Base-by-base conservation (phyloP, 2,888 invertebrate genomes). In the Drosophila hamatofila region DNA sequence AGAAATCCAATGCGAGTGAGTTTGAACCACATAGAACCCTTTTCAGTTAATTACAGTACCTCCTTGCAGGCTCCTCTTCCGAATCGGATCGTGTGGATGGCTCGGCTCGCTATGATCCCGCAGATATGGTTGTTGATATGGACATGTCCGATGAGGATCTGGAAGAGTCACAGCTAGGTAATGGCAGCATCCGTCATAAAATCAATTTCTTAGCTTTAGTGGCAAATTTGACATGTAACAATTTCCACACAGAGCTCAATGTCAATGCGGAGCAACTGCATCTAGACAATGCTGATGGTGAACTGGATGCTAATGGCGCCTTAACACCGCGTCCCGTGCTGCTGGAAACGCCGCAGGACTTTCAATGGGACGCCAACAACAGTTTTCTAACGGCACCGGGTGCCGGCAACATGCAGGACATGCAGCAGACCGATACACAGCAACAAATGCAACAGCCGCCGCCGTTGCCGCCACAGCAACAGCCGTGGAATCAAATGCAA, bases 81-180 rank as follows among this genome's bases (percentile, higher is more conserved):
- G 92, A 89, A 60, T 80, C 85, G 12, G 91, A 89, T 57, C 90
- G 81, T 35, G 87, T 92, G n/a, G 92, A 92, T 66, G 76, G 82
- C 2, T 83, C 83, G 23, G 69, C 83, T 21, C 89, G 90, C 5
- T 92, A 92, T 80, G 92, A 92, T 52, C 94, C 94, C 0, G 92
- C 94, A 14, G 96, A 96, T 85, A 96, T 96, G 89, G 95, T 96
- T 5, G 96, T 97, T 68, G 97, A 97, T 79, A 97, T 97, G 97
- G 97, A 97, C 78, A 94, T 97, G 91, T 97, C 97, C 14, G 97
- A 97, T 83, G 97, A 97, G 52, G 97, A 97, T 83, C 78, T 91
- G 41, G 93, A 93, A 49, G 92, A 93, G 65, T 89, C 92, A n/a
- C 83, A 90, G 63, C 88, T 90, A 92, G 92, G 93, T 92, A 89